Evolutionary conservation across 2,797 vertebrate genomes (phyloP).

Genomic region (Nannoperca obscura): DNA sequence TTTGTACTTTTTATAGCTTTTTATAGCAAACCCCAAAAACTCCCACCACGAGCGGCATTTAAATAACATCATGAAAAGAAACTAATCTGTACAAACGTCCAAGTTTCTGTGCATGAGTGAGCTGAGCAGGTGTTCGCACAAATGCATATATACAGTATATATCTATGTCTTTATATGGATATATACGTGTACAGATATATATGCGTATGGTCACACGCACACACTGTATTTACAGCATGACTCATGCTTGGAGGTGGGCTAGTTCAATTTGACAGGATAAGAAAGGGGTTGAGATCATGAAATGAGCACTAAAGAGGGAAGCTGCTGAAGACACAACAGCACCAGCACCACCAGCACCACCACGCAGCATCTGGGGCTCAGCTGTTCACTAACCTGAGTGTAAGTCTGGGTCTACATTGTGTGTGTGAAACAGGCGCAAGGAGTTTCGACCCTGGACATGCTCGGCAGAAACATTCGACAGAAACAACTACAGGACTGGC

Average conservation of each 20-base stretch:
- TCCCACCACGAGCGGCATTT: no score
- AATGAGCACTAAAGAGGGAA: constrained; percentile 44
- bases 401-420: constrained; percentile 21
- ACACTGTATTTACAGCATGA: constrained; percentile 53
- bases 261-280: constrained; percentile 50
- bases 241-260: constrained; percentile 61
- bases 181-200: no score
- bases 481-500: constrained; percentile 38
- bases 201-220: constrained; percentile 17
- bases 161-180: neutral
- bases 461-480: constrained; percentile 52
- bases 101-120: neutral
- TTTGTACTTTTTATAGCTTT: no score
- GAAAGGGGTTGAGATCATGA: constrained; percentile 50
- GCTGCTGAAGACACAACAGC: constrained; percentile 44
- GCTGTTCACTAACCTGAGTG: constrained; percentile 41
- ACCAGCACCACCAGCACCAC: constrained; percentile 16
- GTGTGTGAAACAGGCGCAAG: constrained; percentile 15
- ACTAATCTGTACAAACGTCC: neutral
- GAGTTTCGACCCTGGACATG: constrained; percentile 46
- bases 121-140: neutral
- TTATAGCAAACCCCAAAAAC: no score
- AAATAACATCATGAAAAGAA: neutral
- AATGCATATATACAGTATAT: neutral
- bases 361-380: constrained; percentile 35